Evolutionary conservation across 2,888 invertebrate genomes (phyloP).

Genomic region (Elegia similella): DNA sequence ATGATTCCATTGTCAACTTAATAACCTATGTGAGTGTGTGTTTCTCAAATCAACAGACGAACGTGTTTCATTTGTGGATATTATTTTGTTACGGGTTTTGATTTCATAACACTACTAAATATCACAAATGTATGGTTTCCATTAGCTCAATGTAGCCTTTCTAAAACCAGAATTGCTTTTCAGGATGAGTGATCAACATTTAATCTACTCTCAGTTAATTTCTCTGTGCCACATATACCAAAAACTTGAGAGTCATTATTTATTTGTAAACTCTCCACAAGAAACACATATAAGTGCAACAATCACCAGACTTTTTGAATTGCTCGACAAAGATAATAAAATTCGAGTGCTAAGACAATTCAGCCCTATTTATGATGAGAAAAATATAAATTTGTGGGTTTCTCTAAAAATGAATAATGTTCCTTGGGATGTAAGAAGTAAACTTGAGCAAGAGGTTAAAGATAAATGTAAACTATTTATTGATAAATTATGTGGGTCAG

Average conservation of each 20-base stretch:
- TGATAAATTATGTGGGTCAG: conserved; percentile 5
- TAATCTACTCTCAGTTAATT: conserved; percentile 43
- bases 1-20: too few species aligned
- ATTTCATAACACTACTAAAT: too few species aligned
- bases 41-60: too few species aligned
- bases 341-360: conserved; percentile 44
- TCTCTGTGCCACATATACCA: conserved; percentile 53
- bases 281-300: conserved; percentile 44
- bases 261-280: conserved; percentile 54
- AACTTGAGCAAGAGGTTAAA: conserved; percentile 34
- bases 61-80: too few species aligned
- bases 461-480: conserved; percentile 37
- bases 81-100: too few species aligned
- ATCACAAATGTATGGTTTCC: too few species aligned
- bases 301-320: conserved; percentile 46
- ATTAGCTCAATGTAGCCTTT: too few species aligned
- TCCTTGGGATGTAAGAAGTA: conserved; percentile 37
- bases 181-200: conserved; percentile 40
- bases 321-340: conserved; percentile 47
- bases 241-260: conserved; percentile 37
- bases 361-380: conserved; percentile 37
- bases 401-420: conserved; percentile 47
- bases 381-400: conserved; percentile 47
- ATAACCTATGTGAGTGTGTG: too few species aligned
- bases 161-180: too few species aligned